These are phyloP conservation scores for Craniophora ligustri DNA, from an alignment of 2,888 invertebrate species.

Conservation along the genomic window DNA sequence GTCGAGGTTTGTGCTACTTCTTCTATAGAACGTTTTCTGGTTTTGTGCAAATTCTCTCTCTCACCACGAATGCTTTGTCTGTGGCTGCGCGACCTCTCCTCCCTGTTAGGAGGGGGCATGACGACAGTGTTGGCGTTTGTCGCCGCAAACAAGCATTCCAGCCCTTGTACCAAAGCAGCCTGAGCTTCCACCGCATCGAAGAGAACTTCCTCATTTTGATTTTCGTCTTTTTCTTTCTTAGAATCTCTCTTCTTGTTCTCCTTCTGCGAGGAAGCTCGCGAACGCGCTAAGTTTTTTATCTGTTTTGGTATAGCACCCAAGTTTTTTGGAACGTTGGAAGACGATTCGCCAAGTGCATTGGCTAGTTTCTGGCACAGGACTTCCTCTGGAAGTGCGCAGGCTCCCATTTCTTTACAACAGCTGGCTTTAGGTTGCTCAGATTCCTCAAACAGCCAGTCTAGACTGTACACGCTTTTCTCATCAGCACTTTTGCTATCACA, in stretches of 20 bases:
- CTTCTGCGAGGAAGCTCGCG: slow-evolving; percentile 88
- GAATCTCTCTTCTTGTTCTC: slow-evolving; percentile 87
- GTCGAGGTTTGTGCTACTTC: slow-evolving; percentile 90
- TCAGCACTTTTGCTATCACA: slow-evolving; percentile 81
- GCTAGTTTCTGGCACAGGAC: slow-evolving; percentile 72
- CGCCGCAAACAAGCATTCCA: slow-evolving; percentile 85
- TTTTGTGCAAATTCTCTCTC: slow-evolving; percentile 79
- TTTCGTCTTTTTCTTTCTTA: slow-evolving; percentile 82
- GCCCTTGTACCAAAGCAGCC: slow-evolving; percentile 88
- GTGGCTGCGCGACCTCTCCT: slow-evolving; percentile 76
- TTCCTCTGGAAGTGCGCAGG: slow-evolving; percentile 68
- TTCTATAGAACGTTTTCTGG: slow-evolving; percentile 87
- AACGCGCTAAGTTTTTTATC: slow-evolving; percentile 87
- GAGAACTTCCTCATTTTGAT: slow-evolving; percentile 79
- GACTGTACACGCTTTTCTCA: slow-evolving; percentile 81
- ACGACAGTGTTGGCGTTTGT: slow-evolving; percentile 85
- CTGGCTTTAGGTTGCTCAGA: slow-evolving; percentile 58
- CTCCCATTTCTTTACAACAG: slow-evolving; percentile 65
- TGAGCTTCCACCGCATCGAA: slow-evolving; percentile 86
- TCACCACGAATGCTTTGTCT: slow-evolving; percentile 82
- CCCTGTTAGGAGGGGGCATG: slow-evolving; percentile 81
- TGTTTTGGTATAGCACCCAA: slow-evolving; percentile 93
- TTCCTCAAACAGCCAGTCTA: slow-evolving; percentile 86
- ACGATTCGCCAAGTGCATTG: slow-evolving; percentile 80
- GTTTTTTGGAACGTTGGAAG: slow-evolving; percentile 88